Conservation (phyloP, 1,140 invertebrate species). For the Drosophila rhopaloa region DNA sequence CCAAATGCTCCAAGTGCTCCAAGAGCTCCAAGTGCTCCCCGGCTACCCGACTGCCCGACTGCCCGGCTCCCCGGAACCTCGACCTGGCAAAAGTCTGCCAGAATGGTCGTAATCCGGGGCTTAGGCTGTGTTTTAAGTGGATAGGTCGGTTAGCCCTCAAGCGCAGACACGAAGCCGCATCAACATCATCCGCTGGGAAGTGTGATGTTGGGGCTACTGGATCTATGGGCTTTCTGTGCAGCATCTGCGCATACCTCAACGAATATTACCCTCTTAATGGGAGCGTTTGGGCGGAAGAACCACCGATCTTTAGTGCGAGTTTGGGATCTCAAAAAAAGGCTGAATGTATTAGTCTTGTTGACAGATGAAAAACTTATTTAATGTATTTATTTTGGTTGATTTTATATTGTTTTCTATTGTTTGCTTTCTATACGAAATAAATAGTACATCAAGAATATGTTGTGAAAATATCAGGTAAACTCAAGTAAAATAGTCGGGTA, state of each 20-base stretch:
- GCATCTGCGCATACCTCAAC: slow-evolving; percentile 13
- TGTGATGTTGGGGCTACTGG: slow-evolving; percentile 50
- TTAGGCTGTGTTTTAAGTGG: slow-evolving; percentile 50
- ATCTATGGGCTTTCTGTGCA: slow-evolving; percentile 30
- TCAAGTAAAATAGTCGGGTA: too few relatives aligned
- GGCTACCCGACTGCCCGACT: slow-evolving; percentile 25
- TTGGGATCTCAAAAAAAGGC: neutral
- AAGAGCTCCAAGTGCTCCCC: too few relatives aligned
- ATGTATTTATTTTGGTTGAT: neutral
- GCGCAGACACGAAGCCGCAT: slow-evolving; percentile 44
- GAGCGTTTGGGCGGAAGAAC: slow-evolving; percentile 3
- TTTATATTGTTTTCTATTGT: neutral
- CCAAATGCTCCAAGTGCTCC: slow-evolving; percentile 14
- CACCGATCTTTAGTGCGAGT: neutral
- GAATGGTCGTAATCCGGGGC: slow-evolving; percentile 50
- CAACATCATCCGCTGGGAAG: slow-evolving; percentile 25
- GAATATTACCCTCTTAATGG: neutral
- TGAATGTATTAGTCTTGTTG: neutral
- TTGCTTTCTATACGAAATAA: too few relatives aligned
- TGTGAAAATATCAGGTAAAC: too few relatives aligned
- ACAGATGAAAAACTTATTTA: neutral
- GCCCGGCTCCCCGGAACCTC: slow-evolving; percentile 33
- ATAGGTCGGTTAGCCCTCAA: slow-evolving; percentile 49
- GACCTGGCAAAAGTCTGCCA: neutral
- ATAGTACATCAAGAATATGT: too few relatives aligned